Percentiles rank a stretch among this genome's conserved stretches.
Conservation (phyloP, 2,888 invertebrate species). For the Epinotia brunnichana region DNA sequence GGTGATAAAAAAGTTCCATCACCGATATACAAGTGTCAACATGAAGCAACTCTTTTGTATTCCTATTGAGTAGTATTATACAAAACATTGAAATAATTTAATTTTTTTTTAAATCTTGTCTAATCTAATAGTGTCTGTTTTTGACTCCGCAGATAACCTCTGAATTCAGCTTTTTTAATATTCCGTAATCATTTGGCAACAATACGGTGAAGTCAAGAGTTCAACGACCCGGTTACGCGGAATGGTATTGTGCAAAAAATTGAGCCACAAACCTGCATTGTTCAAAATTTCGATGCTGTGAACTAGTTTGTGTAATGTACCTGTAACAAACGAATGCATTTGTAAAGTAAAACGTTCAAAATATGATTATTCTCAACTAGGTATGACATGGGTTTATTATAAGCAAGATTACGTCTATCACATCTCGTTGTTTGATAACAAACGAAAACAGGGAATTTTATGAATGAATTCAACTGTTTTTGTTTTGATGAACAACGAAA, state of each 20-base stretch:
- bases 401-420: not conserved
- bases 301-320: slow-evolving; percentile 41
- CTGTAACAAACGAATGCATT: slow-evolving; percentile 35
- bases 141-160: slow-evolving; percentile 33
- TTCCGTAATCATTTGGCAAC: slow-evolving; percentile 40
- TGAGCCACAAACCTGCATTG: slow-evolving; percentile 44
- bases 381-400: not conserved
- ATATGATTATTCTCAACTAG: not conserved
- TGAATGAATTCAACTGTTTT: slow-evolving; percentile 4
- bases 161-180: slow-evolving; percentile 33
- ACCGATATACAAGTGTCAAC: slow-evolving; percentile 1
- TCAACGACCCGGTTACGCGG: slow-evolving; percentile 40
- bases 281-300: slow-evolving; percentile 38
- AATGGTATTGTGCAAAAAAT: slow-evolving; percentile 39
- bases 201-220: slow-evolving; percentile 19
- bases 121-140: no score
- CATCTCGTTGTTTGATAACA: slow-evolving; percentile 11
- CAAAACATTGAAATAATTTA: slow-evolving; percentile 12
- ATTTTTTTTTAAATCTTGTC: no score
- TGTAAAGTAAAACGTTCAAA: slow-evolving; percentile 3
- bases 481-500: not conserved
- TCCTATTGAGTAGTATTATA: not conserved
- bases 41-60: not conserved
- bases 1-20: slow-evolving; percentile 5
- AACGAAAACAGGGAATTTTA: not conserved